Evolutionary conservation across 53 echinoderm and acorn worm species (phyloP).

Genomic region (Antedon mediterranea): DNA sequence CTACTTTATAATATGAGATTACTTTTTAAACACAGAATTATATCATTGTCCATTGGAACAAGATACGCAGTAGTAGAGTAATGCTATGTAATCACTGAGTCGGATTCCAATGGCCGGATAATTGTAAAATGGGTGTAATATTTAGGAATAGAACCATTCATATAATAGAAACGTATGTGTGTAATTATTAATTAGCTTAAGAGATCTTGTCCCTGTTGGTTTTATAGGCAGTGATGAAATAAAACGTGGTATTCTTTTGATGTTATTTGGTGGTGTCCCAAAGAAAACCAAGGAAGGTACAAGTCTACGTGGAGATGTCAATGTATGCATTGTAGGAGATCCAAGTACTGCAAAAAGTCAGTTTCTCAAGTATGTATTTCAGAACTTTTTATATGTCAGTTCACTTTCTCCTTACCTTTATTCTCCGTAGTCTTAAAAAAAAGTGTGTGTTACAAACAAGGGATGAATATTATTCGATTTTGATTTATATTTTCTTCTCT

Average conservation of each 20-base stretch:
- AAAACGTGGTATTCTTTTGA: constrained; percentile 84
- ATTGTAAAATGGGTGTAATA: no score
- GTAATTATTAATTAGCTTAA: no score
- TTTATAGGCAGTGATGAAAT: constrained; percentile 88
- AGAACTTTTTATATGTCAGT: no score
- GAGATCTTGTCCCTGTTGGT: no score
- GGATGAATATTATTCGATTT: no score
- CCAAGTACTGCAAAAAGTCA: constrained; percentile 98
- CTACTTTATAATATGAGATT: background rate
- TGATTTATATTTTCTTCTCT: background rate
- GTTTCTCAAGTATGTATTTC: constrained; percentile 70
- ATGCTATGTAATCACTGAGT: no score
- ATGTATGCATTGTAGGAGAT: constrained; percentile 83
- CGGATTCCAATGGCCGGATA: no score
- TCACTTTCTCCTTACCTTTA: no score
- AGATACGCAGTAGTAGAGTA: background rate
- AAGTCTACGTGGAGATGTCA: constrained; percentile 88
- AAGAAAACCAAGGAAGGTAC: constrained; percentile 90
- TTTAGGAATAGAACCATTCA: no score
- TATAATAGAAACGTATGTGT: no score
- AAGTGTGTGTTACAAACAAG: no score
- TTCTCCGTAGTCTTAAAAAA: no score
- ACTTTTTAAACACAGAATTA: background rate
- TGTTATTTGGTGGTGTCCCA: constrained; percentile 97
- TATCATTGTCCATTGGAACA: background rate